Evolutionary conservation across 2,888 invertebrate genomes (phyloP).

Genomic region (Caenorhabditis sp.): DNA sequence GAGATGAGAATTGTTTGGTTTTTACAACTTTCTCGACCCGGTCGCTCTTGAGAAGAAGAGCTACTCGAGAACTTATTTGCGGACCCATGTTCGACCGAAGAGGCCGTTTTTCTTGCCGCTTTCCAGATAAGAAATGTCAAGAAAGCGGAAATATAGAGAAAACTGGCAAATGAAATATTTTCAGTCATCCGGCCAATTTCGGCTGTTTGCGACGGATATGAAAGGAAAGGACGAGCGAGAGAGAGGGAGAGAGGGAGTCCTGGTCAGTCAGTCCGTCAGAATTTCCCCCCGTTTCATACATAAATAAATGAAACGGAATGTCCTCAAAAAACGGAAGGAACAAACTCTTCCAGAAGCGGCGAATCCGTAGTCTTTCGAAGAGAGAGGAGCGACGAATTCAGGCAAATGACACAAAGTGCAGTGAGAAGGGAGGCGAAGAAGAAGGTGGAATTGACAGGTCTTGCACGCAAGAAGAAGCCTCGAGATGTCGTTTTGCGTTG

Average conservation of each 20-base stretch:
- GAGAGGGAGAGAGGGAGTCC: no score
- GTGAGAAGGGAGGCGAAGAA: not conserved
- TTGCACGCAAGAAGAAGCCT: not conserved
- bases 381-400: not conserved
- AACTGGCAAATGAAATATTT: not conserved
- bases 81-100: slow-evolving; percentile 1
- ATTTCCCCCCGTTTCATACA: no score
- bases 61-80: slow-evolving; percentile 7
- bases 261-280: no score
- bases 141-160: not conserved
- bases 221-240: slow-evolving; percentile 1
- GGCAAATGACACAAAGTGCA: slow-evolving; percentile 32
- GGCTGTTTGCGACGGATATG: not conserved
- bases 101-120: not conserved
- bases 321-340: not conserved
- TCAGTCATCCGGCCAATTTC: not conserved
- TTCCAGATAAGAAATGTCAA: not conserved
- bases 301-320: not conserved
- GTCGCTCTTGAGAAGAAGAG: not conserved
- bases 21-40: not conserved
- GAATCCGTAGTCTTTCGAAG: not conserved
- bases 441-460: slow-evolving; percentile 16
- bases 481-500: no score
- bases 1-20: not conserved
- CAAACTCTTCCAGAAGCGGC: not conserved